Base-by-base conservation (phyloP, 2,888 invertebrate genomes). In the Oegoconia quadripuncta region DNA sequence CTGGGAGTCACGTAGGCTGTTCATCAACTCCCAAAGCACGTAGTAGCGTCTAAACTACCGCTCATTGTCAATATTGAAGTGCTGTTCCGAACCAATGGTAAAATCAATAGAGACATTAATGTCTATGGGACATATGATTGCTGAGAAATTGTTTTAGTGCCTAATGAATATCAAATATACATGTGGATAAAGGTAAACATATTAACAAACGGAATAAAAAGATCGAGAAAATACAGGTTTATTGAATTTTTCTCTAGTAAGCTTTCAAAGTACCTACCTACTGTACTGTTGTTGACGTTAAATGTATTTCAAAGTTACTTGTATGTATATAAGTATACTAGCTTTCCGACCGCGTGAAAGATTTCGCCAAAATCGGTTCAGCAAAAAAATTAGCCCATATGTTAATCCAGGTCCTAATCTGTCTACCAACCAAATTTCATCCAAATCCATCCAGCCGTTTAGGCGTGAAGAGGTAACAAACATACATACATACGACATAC, bases 51-150 rank as follows among this genome's bases (percentile, higher is more conserved):
- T 82, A 83, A 86, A 84, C 84, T 83, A 81, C 83, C 80, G 79
- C 82, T 83, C 79, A 83, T 83, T 83, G 84, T 84, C 83, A 83
- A 84, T 84, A 86, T 81, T 78, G 74, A 73, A 76, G 79, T 68
- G 64, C 60, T 73, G 71, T 67, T 75, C 72, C 64, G 64, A 76
- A 72, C 75, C 74, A 74, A 67, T 74, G 73, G 71, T 68, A 77
- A 74, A 81, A 83, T 81, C 83, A 81, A 81, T 82, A 82, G 61
- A 73, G 54, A 65, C 68, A 76, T 79, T 81, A 81, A 75, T 67
- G 64, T 65, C 68, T 75, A 77, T 77, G 72, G 73, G 63, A 72
- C 66, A 66, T 66, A 74, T 71, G 69, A 74, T 72, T 63, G 64
- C 56, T 57, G 49, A 48, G 59, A 67, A 77, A 27, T 74, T 72